phyloP scores from a whole-genome alignment of 2,113 vertebrate species.

The Lontra canadensis region DNA sequence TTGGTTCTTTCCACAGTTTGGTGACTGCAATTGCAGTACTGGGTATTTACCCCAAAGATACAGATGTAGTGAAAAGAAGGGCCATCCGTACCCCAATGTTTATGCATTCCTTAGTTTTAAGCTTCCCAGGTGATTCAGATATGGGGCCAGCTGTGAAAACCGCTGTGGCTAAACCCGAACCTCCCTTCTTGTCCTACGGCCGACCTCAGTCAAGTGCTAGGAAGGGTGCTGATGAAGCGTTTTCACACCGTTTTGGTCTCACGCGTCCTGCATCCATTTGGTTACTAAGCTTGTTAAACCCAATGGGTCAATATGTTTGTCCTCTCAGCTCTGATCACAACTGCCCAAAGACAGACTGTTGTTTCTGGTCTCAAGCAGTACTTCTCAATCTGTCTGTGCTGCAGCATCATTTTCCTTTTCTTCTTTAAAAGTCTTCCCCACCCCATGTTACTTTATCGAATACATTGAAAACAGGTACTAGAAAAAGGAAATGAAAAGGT shows the following conservation, averaged over 20 bases:
- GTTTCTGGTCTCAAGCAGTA: not conserved
- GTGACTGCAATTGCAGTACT: no score
- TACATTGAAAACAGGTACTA: not conserved
- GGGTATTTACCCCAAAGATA: no score
- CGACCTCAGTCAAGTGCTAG: not conserved
- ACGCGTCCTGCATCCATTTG: not conserved
- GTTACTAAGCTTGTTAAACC: not conserved
- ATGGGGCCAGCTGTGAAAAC: not conserved
- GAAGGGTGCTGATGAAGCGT: not conserved
- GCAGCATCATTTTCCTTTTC: not conserved
- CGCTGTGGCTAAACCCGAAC: not conserved
- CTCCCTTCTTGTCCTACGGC: no score
- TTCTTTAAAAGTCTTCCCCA: not conserved
- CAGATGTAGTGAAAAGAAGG: no score
- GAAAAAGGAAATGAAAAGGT: not conserved
- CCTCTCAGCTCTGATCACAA: not conserved
- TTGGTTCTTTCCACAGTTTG: no score
- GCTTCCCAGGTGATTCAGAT: not conserved
- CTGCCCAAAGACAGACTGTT: not conserved
- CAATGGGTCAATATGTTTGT: not conserved
- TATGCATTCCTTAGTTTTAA: not conserved
- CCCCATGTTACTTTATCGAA: not conserved
- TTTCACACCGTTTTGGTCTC: not conserved
- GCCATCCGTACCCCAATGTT: no score
- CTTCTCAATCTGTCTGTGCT: not conserved